phyloP scores from a whole-genome alignment of 2,888 invertebrate genomes.

The Hydriomena furcata region DNA sequence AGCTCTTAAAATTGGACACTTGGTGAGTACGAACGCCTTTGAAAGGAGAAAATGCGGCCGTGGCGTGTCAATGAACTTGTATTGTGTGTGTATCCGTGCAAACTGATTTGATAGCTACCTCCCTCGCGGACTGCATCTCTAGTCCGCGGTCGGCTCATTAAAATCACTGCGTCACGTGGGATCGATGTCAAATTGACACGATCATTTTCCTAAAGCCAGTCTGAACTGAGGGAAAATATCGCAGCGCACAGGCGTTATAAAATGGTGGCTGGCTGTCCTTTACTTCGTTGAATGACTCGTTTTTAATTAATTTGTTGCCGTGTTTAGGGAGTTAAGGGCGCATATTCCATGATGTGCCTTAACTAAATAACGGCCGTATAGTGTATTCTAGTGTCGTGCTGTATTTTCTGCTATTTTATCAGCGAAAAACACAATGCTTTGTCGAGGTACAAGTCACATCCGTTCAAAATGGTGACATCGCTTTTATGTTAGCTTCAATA shows the following conservation, averaged over 20 bases:
- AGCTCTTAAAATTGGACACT: conserved; percentile 96
- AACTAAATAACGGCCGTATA: conserved; percentile 51
- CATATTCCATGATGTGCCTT: conserved; percentile 47
- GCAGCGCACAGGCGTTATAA: conserved; percentile 81
- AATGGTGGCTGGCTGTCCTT: conserved; percentile 83
- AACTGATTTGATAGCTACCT: conserved; percentile 85
- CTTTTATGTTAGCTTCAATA: conserved; percentile 51
- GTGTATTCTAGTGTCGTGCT: conserved; percentile 46
- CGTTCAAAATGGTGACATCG: conserved; percentile 87
- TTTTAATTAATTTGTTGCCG: conserved; percentile 62
- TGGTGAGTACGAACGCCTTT: conserved; percentile 90
- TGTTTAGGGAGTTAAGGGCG: conserved; percentile 48
- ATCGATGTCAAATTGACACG: conserved; percentile 87
- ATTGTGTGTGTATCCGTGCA: conserved; percentile 85
- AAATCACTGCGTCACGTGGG: conserved; percentile 89
- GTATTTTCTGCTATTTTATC: conserved; percentile 51
- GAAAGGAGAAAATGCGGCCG: conserved; percentile 84
- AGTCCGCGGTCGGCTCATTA: conserved; percentile 86
- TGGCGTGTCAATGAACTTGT: conserved; percentile 85
- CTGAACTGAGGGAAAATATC: conserved; percentile 79
- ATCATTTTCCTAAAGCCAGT: conserved; percentile 82
- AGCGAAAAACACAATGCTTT: conserved; percentile 68
- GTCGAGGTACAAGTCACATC: conserved; percentile 78
- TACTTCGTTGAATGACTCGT: conserved; percentile 68
- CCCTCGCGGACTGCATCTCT: conserved; percentile 86